Conservation (phyloP, 1,140 invertebrate species). For the Wiebesia pumilae region DNA sequence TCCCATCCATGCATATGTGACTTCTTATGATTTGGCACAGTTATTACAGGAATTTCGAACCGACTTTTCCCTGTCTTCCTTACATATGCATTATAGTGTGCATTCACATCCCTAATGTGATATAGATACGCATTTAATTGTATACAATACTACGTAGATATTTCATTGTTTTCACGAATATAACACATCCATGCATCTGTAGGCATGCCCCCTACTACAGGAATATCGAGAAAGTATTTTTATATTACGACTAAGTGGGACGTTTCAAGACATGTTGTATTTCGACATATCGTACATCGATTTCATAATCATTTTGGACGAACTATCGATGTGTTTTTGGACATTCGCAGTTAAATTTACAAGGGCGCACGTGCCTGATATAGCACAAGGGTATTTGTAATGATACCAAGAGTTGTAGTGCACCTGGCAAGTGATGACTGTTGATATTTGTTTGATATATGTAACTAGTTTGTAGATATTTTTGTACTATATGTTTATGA, state of each 20-base stretch:
- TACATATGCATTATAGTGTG: background rate
- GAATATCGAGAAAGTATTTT: conserved; percentile 33
- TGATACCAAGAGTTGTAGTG: background rate
- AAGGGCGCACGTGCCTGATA: background rate
- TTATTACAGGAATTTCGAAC: background rate
- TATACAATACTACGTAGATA: background rate
- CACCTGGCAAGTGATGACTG: no score
- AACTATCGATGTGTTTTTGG: conserved; percentile 9
- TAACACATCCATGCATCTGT: conserved; percentile 42
- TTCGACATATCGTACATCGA: background rate
- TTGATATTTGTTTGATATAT: background rate
- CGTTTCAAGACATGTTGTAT: conserved; percentile 12
- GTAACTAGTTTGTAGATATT: background rate
- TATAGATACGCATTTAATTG: background rate
- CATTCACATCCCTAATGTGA: background rate
- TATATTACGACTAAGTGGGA: conserved; percentile 25
- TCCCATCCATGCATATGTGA: background rate
- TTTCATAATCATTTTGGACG: conserved; percentile 11
- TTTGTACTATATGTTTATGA: conserved; percentile 28
- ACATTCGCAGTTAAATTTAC: conserved; percentile 39
- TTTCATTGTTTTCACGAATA: conserved; percentile 6
- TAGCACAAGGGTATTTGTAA: background rate
- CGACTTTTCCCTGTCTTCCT: background rate
- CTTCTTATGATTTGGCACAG: conserved; percentile 37
- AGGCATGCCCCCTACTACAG: conserved; percentile 17